Evolutionary conservation across 2,888 invertebrate genomes (phyloP).

Genomic region (Psococerastis gibbosa): DNA sequence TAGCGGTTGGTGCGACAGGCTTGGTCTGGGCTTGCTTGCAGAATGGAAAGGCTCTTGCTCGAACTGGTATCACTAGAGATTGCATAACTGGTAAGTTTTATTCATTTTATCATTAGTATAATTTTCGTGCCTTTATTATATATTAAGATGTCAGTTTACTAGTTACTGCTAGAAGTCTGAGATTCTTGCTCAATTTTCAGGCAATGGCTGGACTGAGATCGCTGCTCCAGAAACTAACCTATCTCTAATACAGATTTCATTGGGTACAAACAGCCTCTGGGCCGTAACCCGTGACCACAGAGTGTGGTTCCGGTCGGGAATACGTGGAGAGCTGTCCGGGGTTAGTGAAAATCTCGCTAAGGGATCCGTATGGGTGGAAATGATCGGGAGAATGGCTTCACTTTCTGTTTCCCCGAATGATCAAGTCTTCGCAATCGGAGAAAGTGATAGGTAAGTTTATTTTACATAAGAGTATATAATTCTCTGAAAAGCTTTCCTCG

Average conservation of each 20-base stretch:
- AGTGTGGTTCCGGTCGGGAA: conserved; percentile 71
- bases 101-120: not conserved
- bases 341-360: conserved; percentile 55
- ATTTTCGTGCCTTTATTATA: too few species aligned
- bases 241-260: conserved; percentile 55
- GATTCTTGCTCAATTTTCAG: conserved; percentile 23
- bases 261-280: conserved; percentile 57
- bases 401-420: conserved; percentile 75
- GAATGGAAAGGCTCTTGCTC: conserved; percentile 63
- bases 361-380: conserved; percentile 76
- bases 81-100: conserved; percentile 36
- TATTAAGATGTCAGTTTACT: too few species aligned
- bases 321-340: conserved; percentile 42
- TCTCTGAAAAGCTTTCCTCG: too few species aligned
- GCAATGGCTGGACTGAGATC: conserved; percentile 63
- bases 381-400: conserved; percentile 65
- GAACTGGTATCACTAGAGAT: conserved; percentile 67
- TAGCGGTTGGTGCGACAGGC: conserved; percentile 71
- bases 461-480: too few species aligned
- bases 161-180: too few species aligned
- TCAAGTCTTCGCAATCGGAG: conserved; percentile 75
- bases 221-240: conserved; percentile 51
- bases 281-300: conserved; percentile 64
- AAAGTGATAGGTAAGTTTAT: conserved; percentile 42
- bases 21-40: conserved; percentile 73